A percentile compares a stretch with the other conserved stretches of the same genome.
Conservation (phyloP, 2,797 vertebrate species). For the Siniperca undulata region DNA sequence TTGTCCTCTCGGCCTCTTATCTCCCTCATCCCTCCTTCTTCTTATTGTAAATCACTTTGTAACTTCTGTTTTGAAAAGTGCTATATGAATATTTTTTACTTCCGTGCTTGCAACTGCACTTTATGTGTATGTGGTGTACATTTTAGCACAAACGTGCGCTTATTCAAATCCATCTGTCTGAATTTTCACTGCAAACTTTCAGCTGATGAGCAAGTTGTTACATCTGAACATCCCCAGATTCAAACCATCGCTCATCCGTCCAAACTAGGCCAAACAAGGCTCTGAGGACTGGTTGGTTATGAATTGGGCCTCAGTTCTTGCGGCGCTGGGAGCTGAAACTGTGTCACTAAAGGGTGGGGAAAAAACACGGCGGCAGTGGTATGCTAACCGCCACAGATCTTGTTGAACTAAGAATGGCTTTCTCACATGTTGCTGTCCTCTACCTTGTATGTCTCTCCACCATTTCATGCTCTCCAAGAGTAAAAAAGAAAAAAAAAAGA, state of each 20-base stretch:
- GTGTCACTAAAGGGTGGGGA: constrained; percentile 67
- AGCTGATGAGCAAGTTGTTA: constrained; percentile 18
- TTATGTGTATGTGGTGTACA: not conserved
- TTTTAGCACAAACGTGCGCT: not conserved
- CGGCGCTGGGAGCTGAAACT: constrained; percentile 69
- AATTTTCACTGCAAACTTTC: constrained; percentile 23
- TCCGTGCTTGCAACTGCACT: not conserved
- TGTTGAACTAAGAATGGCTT: constrained; percentile 5
- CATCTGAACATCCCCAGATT: constrained; percentile 35
- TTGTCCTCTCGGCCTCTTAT: not conserved
- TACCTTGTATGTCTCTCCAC: constrained; percentile 3
- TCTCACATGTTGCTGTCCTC: constrained; percentile 32
- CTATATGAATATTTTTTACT: not conserved
- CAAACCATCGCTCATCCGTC: constrained; percentile 38
- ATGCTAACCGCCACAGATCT: constrained; percentile 29
- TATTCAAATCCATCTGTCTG: constrained; percentile 1
- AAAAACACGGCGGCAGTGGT: constrained; percentile 23
- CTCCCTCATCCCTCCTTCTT: not conserved
- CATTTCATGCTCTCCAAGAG: constrained; percentile 14
- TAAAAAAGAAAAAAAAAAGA: not conserved
- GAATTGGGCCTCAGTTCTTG: constrained; percentile 79
- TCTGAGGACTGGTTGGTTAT: constrained; percentile 60
- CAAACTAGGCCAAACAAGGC: constrained; percentile 71
- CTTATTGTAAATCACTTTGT: not conserved
- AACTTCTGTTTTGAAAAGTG: not conserved